Evolutionary conservation across 2,113 vertebrate species (phyloP), one percentile per base, ranked within the genome.

Genomic region (Ifrita kowaldi): DNA sequence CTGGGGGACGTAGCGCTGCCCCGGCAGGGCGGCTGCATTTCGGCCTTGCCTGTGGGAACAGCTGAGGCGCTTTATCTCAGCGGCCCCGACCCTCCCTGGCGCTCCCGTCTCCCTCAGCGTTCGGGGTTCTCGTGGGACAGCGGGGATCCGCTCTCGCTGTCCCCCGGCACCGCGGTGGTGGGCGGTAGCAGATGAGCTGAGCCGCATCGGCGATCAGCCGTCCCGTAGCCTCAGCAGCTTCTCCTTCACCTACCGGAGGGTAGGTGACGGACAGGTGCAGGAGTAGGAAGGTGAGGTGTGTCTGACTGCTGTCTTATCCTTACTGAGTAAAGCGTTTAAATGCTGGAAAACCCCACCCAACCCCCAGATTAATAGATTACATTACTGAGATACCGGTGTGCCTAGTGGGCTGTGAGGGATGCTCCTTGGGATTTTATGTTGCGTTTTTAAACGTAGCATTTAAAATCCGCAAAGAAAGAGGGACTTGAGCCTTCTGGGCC

Each of bases 201-300:
- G 41, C 39, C 3, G 5, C 7, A 2, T 5, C 18, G 17, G 33
- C 17, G 0, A 6, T 33, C 21, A 16, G 28, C 39, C 3, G 7
- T 60, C n/a, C 20, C 3, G 5, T 30, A 8, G 28, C 20, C 39
- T 47, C 26, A 10, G 20, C 13, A 5, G 33, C 17, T 2, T 17
- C 9, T 41, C 27, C 16, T 8, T 41, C 32, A 0, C 9, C 2
- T 1, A 3, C 0, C 0, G 30, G 10, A 19, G 28, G 6, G n/a
- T n/a, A n/a, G n/a, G n/a, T n/a, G n/a, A n/a, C n/a, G n/a, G n/a
- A n/a, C n/a, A 37, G 26, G 33, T 77, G 50, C 8, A 2, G 39
- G 26, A 10, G 16, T 15, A 3, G 15, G 33, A 18, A 15, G 11
- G 5, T 11, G 60, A 37, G 50, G 9, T 9, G 9, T 4, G 7